Conservation (phyloP, 2,113 vertebrate genomes). For the Eudyptes chrysolophus region DNA sequence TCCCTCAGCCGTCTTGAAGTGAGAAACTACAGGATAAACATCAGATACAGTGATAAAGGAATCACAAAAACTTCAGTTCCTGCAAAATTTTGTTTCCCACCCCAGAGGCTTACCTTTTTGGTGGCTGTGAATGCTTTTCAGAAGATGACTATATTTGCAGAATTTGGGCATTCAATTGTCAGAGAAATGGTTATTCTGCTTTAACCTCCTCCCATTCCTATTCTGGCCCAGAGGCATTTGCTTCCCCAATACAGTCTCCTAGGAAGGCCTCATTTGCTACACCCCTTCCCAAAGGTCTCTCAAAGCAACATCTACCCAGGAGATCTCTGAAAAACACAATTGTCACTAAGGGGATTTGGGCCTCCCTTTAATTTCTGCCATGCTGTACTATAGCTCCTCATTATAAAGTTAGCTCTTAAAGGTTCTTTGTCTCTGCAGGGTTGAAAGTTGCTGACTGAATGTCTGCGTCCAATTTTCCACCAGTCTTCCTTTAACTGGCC, state of each 20-base stretch:
- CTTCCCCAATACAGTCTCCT: background rate
- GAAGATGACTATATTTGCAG: background rate
- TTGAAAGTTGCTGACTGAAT: slow-evolving; percentile 46
- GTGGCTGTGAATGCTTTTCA: background rate
- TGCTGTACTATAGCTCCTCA: slow-evolving; percentile 15
- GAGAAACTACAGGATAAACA: background rate
- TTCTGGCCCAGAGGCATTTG: background rate
- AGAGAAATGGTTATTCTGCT: background rate
- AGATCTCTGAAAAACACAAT: slow-evolving; percentile 37
- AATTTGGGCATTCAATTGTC: background rate
- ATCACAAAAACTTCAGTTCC: background rate
- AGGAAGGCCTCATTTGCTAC: slow-evolving; percentile 17
- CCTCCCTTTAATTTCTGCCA: slow-evolving; percentile 23
- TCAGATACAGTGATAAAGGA: background rate
- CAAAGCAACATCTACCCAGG: background rate
- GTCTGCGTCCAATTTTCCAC: slow-evolving; percentile 23
- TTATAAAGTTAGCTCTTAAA: slow-evolving; percentile 39
- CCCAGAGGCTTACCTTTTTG: background rate
- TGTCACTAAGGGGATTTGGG: background rate
- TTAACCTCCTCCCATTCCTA: background rate
- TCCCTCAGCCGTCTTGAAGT: background rate
- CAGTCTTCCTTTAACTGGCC: slow-evolving; percentile 7
- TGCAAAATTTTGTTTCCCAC: background rate
- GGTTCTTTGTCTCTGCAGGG: slow-evolving; percentile 39
- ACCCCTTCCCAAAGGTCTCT: slow-evolving; percentile 20